Percentiles rank a stretch among this genome's conserved stretches.
phyloP scores from a whole-genome alignment of 2,113 vertebrate species.

The Chaenogobius annularis region DNA sequence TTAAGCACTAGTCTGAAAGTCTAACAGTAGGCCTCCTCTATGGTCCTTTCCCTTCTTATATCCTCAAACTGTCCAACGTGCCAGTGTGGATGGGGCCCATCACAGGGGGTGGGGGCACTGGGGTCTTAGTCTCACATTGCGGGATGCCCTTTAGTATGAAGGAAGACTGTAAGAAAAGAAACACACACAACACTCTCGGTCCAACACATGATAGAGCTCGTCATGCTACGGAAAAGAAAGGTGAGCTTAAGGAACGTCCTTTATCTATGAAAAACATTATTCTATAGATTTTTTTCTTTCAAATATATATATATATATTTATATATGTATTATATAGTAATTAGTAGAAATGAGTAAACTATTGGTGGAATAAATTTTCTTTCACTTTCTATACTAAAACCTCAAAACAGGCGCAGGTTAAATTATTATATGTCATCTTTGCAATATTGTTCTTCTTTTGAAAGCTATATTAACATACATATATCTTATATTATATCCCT shows the following conservation, averaged over 20 bases:
- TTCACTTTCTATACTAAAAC: slow-evolving; percentile 73
- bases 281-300: slow-evolving; percentile 78
- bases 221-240: slow-evolving; percentile 79
- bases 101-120: slow-evolving; percentile 53
- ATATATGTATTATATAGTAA: slow-evolving; percentile 74
- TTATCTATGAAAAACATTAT: slow-evolving; percentile 73
- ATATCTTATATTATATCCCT: slow-evolving; percentile 72
- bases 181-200: slow-evolving; percentile 62
- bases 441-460: slow-evolving; percentile 72
- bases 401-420: slow-evolving; percentile 68
- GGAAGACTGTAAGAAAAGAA: slow-evolving; percentile 77
- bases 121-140: slow-evolving; percentile 68
- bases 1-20: slow-evolving; percentile 18
- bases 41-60: too few species aligned
- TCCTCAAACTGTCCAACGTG: not conserved
- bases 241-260: slow-evolving; percentile 70
- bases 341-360: slow-evolving; percentile 79
- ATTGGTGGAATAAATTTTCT: slow-evolving; percentile 75
- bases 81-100: not conserved
- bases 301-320: slow-evolving; percentile 78
- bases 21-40: too few species aligned
- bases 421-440: slow-evolving; percentile 70
- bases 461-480: slow-evolving; percentile 80
- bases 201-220: slow-evolving; percentile 67
- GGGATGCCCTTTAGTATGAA: slow-evolving; percentile 77